Evolutionary conservation across 2,113 vertebrate genomes (phyloP), one percentile per base, ranked within the genome.

Genomic region (Diglossa brunneiventris): DNA sequence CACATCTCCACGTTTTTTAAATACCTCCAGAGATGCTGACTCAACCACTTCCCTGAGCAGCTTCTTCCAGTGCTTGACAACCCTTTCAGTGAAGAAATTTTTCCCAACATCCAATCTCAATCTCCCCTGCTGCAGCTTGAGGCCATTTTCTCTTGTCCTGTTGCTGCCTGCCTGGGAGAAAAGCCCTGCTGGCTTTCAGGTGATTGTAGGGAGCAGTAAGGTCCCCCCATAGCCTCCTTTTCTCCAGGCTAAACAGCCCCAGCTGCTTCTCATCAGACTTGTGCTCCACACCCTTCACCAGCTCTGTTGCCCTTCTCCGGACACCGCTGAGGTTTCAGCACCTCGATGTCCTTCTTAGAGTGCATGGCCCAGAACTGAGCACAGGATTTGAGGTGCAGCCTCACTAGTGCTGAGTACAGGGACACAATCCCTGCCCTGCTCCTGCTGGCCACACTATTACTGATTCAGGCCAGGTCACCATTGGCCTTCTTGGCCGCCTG

Each of bases 331-430:
- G 31, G 12, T 70, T 53, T 42, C 83, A 53, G 39, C 46, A 8
- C 22, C 37, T 61, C 4, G 0, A 4, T 41, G 44, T 24, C 28
- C 6, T 41, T 59, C 14, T 22, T 52, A 13, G 7, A 23, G 10
- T 23, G 47, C 41, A 4, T 2, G 9, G 24, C n/a, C 30, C 56
- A 47, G 47, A 70, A 3, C 13, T 46, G 41, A 3, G 11, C 24
- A 21, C n/a, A 41, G n/a, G 4, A 41, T 14, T n/a, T 20, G 13
- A 47, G 47, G 9, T 55, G 41, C 0, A 0, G 15, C n/a, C 19
- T 63, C 47, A 55, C 9, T 10, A 47, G 24, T 47, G 8, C 66
- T 0, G 0, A 35, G 24, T 9, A 15, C 41, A 63, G 13, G 16
- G 13, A 9, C 7, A 24, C 23, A 46, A 24, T 62, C 39, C 13